phyloP scores from a whole-genome alignment of 2,888 invertebrate species.

The Caenorhabditis drosophilae region DNA sequence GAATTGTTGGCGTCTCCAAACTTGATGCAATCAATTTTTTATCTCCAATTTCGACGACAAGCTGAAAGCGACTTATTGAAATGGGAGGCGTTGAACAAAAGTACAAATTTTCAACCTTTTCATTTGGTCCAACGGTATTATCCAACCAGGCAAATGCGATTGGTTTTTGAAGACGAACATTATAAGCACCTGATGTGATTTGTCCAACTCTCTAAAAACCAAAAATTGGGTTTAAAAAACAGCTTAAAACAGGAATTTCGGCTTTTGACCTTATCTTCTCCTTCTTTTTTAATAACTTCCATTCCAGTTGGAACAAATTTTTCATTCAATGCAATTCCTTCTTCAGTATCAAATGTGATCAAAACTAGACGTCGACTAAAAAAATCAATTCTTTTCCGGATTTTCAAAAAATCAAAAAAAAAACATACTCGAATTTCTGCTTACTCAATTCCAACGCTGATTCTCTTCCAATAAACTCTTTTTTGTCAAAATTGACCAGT shows the following conservation, averaged over 20 bases:
- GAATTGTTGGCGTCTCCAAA: constrained; percentile 43
- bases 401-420: not conserved
- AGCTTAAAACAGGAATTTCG: not conserved
- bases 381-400: not conserved
- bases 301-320: constrained; percentile 44
- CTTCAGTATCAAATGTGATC: constrained; percentile 48
- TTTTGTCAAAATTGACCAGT: constrained; percentile 44
- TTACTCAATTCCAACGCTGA: constrained; percentile 69
- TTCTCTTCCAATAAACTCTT: constrained; percentile 59
- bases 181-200: constrained; percentile 71
- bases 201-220: constrained; percentile 70
- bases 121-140: constrained; percentile 39
- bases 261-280: constrained; percentile 57
- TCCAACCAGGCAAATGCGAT: constrained; percentile 72
- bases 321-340: constrained; percentile 32
- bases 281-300: constrained; percentile 52
- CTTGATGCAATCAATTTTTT: constrained; percentile 43
- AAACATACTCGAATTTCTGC: constrained; percentile 44
- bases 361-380: constrained; percentile 46
- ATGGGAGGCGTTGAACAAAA: not conserved
- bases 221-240: not conserved
- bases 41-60: constrained; percentile 58
- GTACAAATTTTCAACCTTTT: constrained; percentile 16
- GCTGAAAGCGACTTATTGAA: constrained; percentile 34
- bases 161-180: constrained; percentile 68